These are phyloP conservation scores for Kradibia gibbosae DNA, from an alignment of 1,140 invertebrate species.

Conservation along the genomic window DNA sequence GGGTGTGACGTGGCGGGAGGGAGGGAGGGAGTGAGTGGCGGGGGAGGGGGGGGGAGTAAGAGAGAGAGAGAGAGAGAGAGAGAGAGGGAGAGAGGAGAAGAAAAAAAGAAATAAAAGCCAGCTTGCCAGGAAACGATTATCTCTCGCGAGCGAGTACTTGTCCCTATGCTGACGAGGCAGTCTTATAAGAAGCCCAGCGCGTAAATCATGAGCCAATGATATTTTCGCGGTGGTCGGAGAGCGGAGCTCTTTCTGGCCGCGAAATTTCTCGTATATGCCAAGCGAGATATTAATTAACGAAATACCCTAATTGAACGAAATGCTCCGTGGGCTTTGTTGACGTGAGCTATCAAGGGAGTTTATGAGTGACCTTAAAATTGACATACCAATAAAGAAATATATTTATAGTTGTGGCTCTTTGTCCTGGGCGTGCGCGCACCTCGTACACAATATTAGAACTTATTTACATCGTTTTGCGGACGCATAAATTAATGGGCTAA, in stretches of 20 bases:
- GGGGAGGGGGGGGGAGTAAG: slow-evolving; percentile 32
- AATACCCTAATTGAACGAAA: slow-evolving; percentile 55
- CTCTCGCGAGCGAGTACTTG: slow-evolving; percentile 54
- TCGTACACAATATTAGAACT: slow-evolving; percentile 4
- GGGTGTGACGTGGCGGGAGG: slow-evolving; percentile 36
- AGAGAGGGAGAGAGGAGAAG: slow-evolving; percentile 40
- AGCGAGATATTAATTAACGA: slow-evolving; percentile 65
- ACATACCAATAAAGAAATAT: slow-evolving; percentile 41
- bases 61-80: slow-evolving; percentile 47
- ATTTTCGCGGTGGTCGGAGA: slow-evolving; percentile 50
- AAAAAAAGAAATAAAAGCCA: slow-evolving; percentile 44
- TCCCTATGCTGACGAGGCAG: slow-evolving; percentile 61
- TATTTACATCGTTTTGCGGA: slow-evolving; percentile 15
- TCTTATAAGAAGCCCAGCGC: slow-evolving; percentile 54
- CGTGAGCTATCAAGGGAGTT: slow-evolving; percentile 22
- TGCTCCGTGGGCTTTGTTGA: slow-evolving; percentile 33
- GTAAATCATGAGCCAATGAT: slow-evolving; percentile 68
- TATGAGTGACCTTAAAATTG: slow-evolving; percentile 37
- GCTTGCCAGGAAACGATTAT: slow-evolving; percentile 48
- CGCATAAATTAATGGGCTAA: slow-evolving; percentile 22
- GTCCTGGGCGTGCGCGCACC: not conserved
- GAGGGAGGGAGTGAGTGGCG: slow-evolving; percentile 28
- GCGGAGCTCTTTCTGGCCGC: not conserved
- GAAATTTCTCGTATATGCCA: slow-evolving; percentile 64
- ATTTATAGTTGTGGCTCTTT: slow-evolving; percentile 36